Conservation (phyloP, 2,113 vertebrate species). For the Arizona elegans region DNA sequence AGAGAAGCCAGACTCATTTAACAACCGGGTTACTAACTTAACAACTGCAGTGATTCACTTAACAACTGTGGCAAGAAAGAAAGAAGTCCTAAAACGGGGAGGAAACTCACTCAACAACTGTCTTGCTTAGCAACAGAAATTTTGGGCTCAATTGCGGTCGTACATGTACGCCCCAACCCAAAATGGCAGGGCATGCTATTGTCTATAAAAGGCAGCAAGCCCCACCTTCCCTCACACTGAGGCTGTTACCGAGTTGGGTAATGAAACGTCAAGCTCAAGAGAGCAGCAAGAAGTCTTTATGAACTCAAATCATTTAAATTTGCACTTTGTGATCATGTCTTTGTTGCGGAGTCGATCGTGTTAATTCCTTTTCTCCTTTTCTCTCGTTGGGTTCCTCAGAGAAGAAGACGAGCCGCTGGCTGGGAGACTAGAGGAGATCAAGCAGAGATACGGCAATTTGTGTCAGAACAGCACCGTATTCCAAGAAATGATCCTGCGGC, state of each 20-base stretch:
- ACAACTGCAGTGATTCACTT: too few species aligned
- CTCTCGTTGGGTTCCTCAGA: background rate
- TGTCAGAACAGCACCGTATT: constrained; percentile 16
- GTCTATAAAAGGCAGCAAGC: background rate
- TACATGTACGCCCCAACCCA: background rate
- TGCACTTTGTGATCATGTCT: background rate
- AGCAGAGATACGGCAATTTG: background rate
- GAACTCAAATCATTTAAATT: background rate
- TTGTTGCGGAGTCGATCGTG: background rate
- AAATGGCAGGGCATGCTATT: background rate
- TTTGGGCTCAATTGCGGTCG: background rate
- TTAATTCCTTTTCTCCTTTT: background rate
- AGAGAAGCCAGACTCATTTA: too few species aligned
- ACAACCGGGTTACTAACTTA: too few species aligned
- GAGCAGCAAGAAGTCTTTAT: background rate
- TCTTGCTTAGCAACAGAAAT: background rate
- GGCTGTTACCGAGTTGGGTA: background rate
- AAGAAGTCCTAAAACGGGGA: background rate
- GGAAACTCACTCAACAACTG: too few species aligned
- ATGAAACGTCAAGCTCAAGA: background rate
- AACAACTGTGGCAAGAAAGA: too few species aligned
- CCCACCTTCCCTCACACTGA: background rate
- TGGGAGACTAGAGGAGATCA: constrained; percentile 4
- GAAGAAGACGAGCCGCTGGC: background rate
- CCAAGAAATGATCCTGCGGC: constrained; percentile 20